Percentiles rank a stretch among this genome's conserved stretches.
Conservation (phyloP, 2,888 invertebrate species). For the Limnephilus rhombicus region DNA sequence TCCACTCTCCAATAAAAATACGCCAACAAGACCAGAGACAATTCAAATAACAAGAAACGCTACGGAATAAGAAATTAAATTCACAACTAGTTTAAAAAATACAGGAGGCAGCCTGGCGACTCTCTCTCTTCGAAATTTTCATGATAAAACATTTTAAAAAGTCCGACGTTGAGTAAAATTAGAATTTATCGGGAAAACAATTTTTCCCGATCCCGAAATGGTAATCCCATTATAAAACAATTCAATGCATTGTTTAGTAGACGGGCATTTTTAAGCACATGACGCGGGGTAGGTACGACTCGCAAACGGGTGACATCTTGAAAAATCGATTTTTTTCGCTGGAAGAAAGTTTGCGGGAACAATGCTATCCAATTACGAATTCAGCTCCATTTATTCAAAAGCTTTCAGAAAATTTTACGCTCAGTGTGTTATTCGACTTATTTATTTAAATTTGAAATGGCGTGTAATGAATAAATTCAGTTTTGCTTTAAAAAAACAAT, state of each 20-base stretch:
- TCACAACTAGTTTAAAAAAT: neutral
- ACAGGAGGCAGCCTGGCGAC: neutral
- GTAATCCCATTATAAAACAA: neutral
- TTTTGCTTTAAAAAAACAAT: neutral
- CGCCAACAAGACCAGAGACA: no score
- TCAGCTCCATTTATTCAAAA: neutral
- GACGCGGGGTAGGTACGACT: neutral
- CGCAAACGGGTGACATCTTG: neutral
- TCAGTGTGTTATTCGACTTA: neutral
- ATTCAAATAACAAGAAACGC: neutral
- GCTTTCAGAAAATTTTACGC: neutral
- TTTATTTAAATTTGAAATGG: neutral
- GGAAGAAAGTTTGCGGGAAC: neutral
- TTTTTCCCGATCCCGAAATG: neutral
- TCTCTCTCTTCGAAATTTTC: neutral
- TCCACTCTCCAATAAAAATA: neutral
- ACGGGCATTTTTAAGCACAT: neutral
- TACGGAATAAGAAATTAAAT: neutral
- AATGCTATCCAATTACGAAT: neutral
- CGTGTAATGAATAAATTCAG: neutral
- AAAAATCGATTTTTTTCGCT: neutral
- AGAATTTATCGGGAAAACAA: neutral
- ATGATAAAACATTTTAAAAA: neutral
- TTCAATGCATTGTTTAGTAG: neutral
- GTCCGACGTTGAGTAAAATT: neutral